phyloP scores from a whole-genome alignment of 2,888 invertebrate species.

The Cantharis rufa region DNA sequence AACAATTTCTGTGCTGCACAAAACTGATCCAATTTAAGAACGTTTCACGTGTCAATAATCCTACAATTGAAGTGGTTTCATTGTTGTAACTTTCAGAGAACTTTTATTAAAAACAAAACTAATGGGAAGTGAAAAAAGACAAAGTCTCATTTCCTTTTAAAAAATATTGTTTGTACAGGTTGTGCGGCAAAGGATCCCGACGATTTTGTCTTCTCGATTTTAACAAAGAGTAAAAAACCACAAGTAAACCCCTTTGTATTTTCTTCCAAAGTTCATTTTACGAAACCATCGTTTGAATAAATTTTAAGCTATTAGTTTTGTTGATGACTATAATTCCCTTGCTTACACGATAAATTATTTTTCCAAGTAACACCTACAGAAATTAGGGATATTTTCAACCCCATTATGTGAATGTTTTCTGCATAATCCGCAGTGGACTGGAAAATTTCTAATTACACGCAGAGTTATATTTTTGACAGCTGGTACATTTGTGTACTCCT shows the following conservation, averaged over 20 bases:
- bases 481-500: not conserved
- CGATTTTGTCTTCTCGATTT: not conserved
- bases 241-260: not conserved
- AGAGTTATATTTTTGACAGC: not conserved
- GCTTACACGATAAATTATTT: not conserved
- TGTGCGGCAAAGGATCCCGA: not conserved
- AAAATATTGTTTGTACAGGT: not conserved
- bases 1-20: not conserved
- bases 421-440: not conserved
- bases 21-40: not conserved
- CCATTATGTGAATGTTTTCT: not conserved
- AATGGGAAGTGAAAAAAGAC: not conserved
- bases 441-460: not conserved
- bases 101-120: not conserved
- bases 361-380: not conserved
- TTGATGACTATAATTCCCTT: not conserved
- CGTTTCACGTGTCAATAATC: not conserved
- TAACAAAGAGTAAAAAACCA: not conserved
- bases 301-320: not conserved
- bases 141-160: not conserved
- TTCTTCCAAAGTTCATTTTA: not conserved
- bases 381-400: not conserved
- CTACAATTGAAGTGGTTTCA: not conserved
- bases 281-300: not conserved
- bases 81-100: not conserved